Base-by-base conservation (phyloP, 2,113 vertebrate species). In the Malaclemys terrapin region DNA sequence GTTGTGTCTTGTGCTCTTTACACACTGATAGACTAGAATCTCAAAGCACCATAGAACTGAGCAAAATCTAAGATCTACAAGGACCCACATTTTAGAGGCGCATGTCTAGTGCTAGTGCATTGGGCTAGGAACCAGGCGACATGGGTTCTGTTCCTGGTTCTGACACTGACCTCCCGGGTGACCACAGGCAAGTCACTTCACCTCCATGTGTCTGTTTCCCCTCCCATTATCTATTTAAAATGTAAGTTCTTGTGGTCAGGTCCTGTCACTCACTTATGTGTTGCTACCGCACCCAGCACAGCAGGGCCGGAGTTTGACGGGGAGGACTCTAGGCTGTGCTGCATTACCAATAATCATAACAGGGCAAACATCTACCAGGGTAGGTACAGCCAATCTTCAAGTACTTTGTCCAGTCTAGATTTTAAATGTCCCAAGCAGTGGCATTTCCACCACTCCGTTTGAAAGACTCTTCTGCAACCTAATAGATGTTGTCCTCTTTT, bases 161-260 rank as follows among this genome's bases (percentile, higher is more conserved):
- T 69, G 65, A 35, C 65, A 69, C 35, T n/a, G 65, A n/a, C 35
- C 65, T 0, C 1, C 6, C 85, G 2, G 52, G 62, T 84, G 62
- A n/a, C 65, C 90, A 91, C 82, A 85, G 27, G 86, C 45, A 81
- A 89, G 10, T 87, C 53, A 3, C 89, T 88, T 91, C 0, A 0
- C n/a, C 42, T 31, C 25, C 14, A 12, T 49, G 27, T n/a, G 16
- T 69, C 76, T 35, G 8, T 31, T 88, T 96, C 85, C 9, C 14
- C 47, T 5, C 7, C 78, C 65, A 0, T 0, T 42, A 62, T 45
- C 90, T 31, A 31, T 38, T 16, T 69, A 69, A 69, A 20, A 31
- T 72, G 57, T 76, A 4, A 76, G 93, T 87, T 87, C 50, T 42
- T 76, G 69, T 12, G 31, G 27, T 20, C 4, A 59, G 56, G 35